Base-by-base conservation (phyloP, 2,888 invertebrate species). In the Camponotus fellah region DNA sequence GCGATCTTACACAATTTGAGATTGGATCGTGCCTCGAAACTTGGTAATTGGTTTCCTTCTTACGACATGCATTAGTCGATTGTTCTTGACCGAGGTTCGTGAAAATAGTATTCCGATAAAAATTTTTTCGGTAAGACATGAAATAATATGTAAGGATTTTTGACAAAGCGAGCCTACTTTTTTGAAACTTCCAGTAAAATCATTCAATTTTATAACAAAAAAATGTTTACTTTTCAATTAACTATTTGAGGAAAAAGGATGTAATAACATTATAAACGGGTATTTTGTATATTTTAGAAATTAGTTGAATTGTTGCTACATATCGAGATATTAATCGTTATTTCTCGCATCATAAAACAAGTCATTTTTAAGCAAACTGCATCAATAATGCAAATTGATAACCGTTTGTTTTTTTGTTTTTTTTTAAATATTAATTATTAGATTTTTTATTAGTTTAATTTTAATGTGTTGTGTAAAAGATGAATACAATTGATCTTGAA, bases 11-110 rank as follows among this genome's bases (percentile, higher is more conserved):
- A 74, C 43, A 84, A 86, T 58, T 46, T 56, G 21, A 79, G 79
- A 85, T 79, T 64, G 60, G 62, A 84, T 84, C 84, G 71, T 58
- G 49, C 58, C 46, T 49, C 72, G 77, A 86, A 86, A 84, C 76
- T 64, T 49, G 76, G 56, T 86, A 84, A 84, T 86, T 81, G 66
- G 64, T 85, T 75, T 64, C 49, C 53, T 46, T 53, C 53, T 79
- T 74, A 40, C 71, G 58, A 79, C 46, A 69, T 64, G 26, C 64
- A 69, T 69, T 53, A 17, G 12, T 56, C 69, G 46, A 83, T 79
- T 83, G 79, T 83, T 83, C 53, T 64, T 71, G 64, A 40, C 14
- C n/a, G 64, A 77, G 65, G 58, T 65, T 79, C 49, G 56, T 34
- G 37, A 79, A 49, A 12, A 62, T 12, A 32, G 17, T 32, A 3